Base-by-base conservation (phyloP, 2,888 invertebrate genomes). In the Stictocephala bisonia region DNA sequence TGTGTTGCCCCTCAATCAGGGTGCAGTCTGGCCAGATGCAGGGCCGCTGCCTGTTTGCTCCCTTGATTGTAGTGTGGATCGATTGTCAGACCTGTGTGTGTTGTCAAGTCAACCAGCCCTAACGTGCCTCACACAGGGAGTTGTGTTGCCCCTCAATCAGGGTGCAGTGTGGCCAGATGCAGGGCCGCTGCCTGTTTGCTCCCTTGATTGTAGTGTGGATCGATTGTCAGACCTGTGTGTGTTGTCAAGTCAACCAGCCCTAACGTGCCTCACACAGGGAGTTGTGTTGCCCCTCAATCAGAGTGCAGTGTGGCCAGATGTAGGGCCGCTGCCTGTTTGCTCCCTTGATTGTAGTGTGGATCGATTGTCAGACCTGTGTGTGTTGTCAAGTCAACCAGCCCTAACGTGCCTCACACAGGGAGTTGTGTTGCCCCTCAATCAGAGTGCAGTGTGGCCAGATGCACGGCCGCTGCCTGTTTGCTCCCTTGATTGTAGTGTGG, bases 1-100 rank as follows among this genome's bases (percentile, higher is more conserved):
- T n/a, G n/a, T n/a, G n/a, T n/a, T n/a, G n/a, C n/a, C n/a, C n/a
- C n/a, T n/a, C n/a, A n/a, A n/a, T n/a, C n/a, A n/a, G 29, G 56
- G 29, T 56, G 18, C 29, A 56, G 27, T 56, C 29, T 29, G 56
- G 56, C 29, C 56, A 56, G n/a, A 15, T 56, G 56, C 56, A 56
- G n/a, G n/a, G n/a, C n/a, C n/a, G n/a, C n/a, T 29, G 15, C 56
- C n/a, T 56, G 15, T 29, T 56, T 56, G 29, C 31, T 56, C 56
- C 31, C 56, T 56, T 56, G 56, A 56, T 56, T 56, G 56, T 29
- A 56, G 29, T 56, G 29, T 56, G 29, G 56, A 56, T 56, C 56
- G 56, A 56, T 56, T 27, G 29, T n/a, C 51, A n/a, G n/a, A n/a
- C n/a, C n/a, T n/a, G n/a, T n/a, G n/a, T n/a, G n/a, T n/a, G n/a